Evolutionary conservation across 2,113 vertebrate species (phyloP), one percentile per base, ranked within the genome.

Genomic region (Sapayoa aenigma): DNA sequence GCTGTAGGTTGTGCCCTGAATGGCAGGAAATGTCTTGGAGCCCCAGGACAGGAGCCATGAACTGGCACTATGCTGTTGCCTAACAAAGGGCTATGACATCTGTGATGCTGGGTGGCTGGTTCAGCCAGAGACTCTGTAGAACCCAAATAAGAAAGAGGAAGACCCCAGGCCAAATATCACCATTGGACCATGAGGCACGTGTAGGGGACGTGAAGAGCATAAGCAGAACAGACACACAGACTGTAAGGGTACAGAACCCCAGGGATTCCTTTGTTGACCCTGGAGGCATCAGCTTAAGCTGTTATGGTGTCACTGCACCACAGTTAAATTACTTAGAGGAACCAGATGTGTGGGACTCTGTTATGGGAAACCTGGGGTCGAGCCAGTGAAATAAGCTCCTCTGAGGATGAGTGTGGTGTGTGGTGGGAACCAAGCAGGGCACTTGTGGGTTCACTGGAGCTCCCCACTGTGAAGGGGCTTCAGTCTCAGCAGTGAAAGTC

Each of bases 391-490:
- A 5, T 50, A 55, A 55, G 14, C 37, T 55, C 30, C 18, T 42
- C 50, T 55, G 37, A 33, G 33, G 37, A 30, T 41, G 46, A 27
- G 22, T n/a, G 37, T 52, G 44, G 21, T 60, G n/a, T 60, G 21
- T 39, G 28, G 12, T 31, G 23, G 13, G 18, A 65, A 5, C 24
- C 47, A 52, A 3, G 31, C 3, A 11, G 59, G 37, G 47, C 18
- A 52, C 30, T 23, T 22, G 11, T 33, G 59, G 37, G 18, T 52
- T 63, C 47, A 28, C 8, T 53, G 37, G 31, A 65, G 60, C 37
- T 7, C 1, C 31, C 6, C 0, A 1, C 24, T 78, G 60, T 2
- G 3, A 35, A 53, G 35, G 31, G 11, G 23, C 59, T 65, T 52
- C 20, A 5, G 47, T 78, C 37, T 24, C 76, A 53, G 31, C 37